Evolutionary conservation across 1,140 invertebrate genomes (phyloP).

Genomic region (Marisa cornuarietis): DNA sequence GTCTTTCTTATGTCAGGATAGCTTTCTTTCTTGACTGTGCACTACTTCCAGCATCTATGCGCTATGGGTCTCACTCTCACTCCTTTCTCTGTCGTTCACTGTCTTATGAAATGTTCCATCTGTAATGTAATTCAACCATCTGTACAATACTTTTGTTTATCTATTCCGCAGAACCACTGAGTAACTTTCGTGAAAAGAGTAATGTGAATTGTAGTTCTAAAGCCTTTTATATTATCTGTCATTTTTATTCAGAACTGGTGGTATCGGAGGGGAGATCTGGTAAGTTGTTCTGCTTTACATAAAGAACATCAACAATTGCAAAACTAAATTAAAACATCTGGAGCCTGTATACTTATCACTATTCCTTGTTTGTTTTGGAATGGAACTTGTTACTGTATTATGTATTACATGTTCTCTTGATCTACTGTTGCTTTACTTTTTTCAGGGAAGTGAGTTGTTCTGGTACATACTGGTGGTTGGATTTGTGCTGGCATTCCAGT

Average conservation of each 20-base stretch:
- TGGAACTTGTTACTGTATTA: background rate
- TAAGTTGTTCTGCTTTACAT: conserved; percentile 36
- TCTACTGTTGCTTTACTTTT: conserved; percentile 11
- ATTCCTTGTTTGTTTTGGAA: no score
- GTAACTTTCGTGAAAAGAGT: no score
- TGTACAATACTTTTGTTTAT: background rate
- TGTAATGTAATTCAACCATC: no score
- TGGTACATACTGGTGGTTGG: conserved; percentile 58
- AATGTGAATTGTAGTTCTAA: background rate
- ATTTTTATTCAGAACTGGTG: conserved; percentile 56
- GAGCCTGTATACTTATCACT: no score
- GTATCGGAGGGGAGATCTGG: conserved; percentile 54
- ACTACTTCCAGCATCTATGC: no score
- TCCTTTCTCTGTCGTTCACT: no score
- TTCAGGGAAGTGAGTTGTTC: conserved; percentile 56
- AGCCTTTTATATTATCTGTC: background rate
- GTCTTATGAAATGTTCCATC: no score
- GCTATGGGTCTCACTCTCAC: no score
- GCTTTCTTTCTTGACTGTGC: no score
- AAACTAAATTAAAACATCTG: background rate
- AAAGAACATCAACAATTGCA: background rate
- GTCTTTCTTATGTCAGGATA: no score
- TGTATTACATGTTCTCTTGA: background rate
- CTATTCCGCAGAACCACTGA: no score
- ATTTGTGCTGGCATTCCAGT: conserved; percentile 54